phyloP scores from a whole-genome alignment of 2,797 vertebrate genomes.

The Mionectes olivaceus region DNA sequence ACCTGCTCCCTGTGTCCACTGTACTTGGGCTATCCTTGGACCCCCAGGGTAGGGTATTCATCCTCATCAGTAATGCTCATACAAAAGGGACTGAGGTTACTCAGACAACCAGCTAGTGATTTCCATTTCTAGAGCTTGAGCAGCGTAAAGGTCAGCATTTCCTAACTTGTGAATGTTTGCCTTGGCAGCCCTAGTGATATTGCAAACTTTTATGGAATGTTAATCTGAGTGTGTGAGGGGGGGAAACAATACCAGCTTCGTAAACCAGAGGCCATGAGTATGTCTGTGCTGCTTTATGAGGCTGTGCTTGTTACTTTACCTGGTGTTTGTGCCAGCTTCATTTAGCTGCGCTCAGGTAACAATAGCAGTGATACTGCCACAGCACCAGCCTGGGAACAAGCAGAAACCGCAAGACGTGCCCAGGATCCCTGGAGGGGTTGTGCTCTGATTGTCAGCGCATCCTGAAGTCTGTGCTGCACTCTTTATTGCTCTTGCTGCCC shows the following conservation, averaged over 20 bases:
- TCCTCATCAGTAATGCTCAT: neutral
- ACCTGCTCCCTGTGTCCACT: neutral
- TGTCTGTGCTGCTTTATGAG: neutral
- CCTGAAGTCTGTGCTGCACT: neutral
- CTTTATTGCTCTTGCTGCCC: neutral
- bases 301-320: neutral
- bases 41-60: neutral
- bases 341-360: neutral
- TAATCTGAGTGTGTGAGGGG: neutral
- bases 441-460: neutral
- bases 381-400: neutral
- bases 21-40: fast-evolving
- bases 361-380: neutral
- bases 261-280: neutral
- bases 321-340: neutral
- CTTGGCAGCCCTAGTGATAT: neutral
- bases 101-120: neutral
- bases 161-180: neutral
- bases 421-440: neutral
- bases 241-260: neutral
- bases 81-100: neutral
- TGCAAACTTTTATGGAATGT: neutral
- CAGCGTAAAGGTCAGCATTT: neutral
- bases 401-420: neutral
- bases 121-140: neutral